Base-by-base conservation (phyloP, 1,140 invertebrate genomes). In the Lysiphlebus fabarum region DNA sequence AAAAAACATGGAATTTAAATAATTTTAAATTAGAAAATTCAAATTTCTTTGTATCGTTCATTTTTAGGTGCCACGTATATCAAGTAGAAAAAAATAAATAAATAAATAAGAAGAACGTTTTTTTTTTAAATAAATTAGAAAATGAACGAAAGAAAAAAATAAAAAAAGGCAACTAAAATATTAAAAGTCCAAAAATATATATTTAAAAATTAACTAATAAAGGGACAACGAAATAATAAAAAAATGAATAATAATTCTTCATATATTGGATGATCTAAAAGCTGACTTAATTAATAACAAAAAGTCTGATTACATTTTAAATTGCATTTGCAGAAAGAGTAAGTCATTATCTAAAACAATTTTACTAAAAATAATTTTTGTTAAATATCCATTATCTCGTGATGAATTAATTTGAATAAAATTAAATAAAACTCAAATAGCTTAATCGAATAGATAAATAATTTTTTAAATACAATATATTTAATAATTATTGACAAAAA, bases 221-320 rank as follows among this genome's bases (percentile, higher is more conserved):
- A 9, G 34, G 50, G 11, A 40, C 44, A 48, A 47, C 12, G 14
- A 48, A n/a, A 45, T 11, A 51, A 11, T 10, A 51, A 51, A 51
- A 34, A 48, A 50, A 63, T 51, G 69, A 61, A 50, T 55, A 61
- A 65, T 62, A 62, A 36, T 58, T 66, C 60, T 60, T 45, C 59
- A 60, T 45, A 64, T 53, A 59, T 50, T 56, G 53, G 42, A 62
- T 47, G 42, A 62, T 53, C 64, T 63, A 65, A 70, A 70, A 66
- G 63, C 65, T 64, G 66, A 68, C 66, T 70, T 64, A 65, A 66
- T 50, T 55, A 17, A 45, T 59, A 65, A 26, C 60, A 62, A n/a
- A 17, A 49, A 56, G 58, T 61, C 53, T 61, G 17, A 54, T 55
- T 60, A 62, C 56, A 64, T 33, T 58, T 56, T 56, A 61, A 48